Evolutionary conservation across 2,113 vertebrate species (phyloP).

Genomic region (Acrocephalus kingi): DNA sequence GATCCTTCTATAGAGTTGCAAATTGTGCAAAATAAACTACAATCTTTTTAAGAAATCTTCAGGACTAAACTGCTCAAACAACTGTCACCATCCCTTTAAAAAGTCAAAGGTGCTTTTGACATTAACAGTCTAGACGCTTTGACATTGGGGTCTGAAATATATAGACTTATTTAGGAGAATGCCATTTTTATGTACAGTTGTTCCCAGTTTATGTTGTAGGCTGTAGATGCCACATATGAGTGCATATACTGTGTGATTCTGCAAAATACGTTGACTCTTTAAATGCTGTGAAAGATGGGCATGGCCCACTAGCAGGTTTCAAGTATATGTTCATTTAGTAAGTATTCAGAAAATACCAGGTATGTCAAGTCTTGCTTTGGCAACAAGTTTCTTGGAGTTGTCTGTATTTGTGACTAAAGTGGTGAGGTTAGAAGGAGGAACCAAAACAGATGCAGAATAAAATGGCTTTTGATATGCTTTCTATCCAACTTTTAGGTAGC

Average conservation of each 20-base stretch:
- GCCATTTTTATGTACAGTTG: not conserved
- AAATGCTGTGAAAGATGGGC: not conserved
- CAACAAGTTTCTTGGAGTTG: not conserved
- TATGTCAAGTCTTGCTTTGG: not conserved
- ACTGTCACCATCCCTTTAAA: not conserved
- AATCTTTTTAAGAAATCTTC: not conserved
- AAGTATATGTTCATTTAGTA: not conserved
- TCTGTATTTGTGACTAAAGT: not conserved
- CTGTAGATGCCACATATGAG: not conserved
- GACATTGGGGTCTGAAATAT: not conserved
- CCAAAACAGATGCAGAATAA: not conserved
- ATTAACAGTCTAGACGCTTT: not conserved
- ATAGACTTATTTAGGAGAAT: not conserved
- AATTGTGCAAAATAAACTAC: not conserved
- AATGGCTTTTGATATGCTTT: not conserved
- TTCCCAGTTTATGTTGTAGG: not conserved
- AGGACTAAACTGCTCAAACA: not conserved
- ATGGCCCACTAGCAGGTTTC: not conserved
- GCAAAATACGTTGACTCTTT: not conserved
- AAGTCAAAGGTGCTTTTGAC: not conserved
- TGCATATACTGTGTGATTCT: not conserved
- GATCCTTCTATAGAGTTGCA: not conserved
- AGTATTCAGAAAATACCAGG: not conserved
- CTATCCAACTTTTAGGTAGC: not conserved
- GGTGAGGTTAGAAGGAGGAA: not conserved